phyloP scores from a whole-genome alignment of 2,113 vertebrate genomes.

The Lutjanus erythropterus region DNA sequence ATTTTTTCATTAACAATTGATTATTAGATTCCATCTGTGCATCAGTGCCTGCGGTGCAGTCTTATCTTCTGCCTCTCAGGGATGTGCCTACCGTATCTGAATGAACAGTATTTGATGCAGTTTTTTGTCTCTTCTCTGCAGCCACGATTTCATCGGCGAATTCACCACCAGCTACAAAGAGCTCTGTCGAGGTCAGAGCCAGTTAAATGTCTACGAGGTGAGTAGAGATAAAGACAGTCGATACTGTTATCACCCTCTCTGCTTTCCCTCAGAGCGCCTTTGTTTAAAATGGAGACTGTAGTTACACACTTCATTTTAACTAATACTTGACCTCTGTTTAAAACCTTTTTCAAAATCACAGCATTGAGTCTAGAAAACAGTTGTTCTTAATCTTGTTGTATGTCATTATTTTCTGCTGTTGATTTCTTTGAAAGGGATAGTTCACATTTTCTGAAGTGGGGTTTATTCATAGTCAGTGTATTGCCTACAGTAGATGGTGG shows the following conservation, averaged over 20 bases:
- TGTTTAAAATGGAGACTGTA: neutral
- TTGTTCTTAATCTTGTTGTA: neutral
- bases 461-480: no score
- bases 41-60: neutral
- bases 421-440: constrained; percentile 11
- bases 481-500: no score
- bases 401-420: neutral
- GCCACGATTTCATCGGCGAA: constrained; percentile 97
- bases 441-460: no score
- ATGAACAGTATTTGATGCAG: neutral
- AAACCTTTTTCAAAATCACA: neutral
- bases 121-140: constrained; percentile 69
- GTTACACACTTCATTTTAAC: neutral
- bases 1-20: neutral
- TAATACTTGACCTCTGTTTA: neutral
- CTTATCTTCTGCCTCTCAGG: neutral
- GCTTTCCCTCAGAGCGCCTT: neutral
- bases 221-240: constrained; percentile 59
- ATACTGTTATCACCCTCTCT: neutral
- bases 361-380: neutral
- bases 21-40: neutral
- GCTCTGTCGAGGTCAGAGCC: constrained; percentile 91
- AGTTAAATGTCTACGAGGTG: constrained; percentile 93
- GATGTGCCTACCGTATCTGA: neutral
- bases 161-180: constrained; percentile 96